A percentile compares a stretch with the other conserved stretches of the same genome.
phyloP scores from a whole-genome alignment of 2,797 vertebrate genomes.

The Acanthurus tractus region DNA sequence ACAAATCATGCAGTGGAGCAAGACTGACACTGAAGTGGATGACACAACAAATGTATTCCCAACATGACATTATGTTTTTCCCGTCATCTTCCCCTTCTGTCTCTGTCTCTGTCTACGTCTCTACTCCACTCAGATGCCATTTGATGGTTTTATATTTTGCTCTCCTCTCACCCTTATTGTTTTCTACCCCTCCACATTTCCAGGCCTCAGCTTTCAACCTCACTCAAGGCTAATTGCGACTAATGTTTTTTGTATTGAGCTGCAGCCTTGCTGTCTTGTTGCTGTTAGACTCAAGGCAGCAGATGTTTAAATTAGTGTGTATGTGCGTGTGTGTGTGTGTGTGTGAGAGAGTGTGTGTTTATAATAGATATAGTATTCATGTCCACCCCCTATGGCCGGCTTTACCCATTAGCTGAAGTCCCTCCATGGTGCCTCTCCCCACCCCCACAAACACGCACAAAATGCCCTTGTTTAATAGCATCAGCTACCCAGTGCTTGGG shows the following conservation, averaged over 20 bases:
- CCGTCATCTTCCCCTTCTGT: slow-evolving; percentile 18
- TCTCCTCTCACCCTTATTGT: slow-evolving; percentile 13
- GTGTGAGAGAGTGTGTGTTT: slow-evolving; percentile 35
- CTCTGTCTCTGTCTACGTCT: slow-evolving; percentile 9
- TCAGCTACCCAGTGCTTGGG: background rate
- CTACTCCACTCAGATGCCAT: slow-evolving; percentile 16
- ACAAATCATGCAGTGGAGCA: slow-evolving; percentile 9
- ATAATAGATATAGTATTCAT: slow-evolving; percentile 54
- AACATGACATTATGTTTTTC: slow-evolving; percentile 30
- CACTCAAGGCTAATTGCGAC: slow-evolving; percentile 65
- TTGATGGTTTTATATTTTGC: slow-evolving; percentile 22
- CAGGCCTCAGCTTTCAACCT: slow-evolving; percentile 40
- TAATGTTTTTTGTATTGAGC: slow-evolving; percentile 79
- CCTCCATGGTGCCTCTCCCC: slow-evolving; percentile 51
- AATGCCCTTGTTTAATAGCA: slow-evolving; percentile 28
- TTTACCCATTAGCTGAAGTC: slow-evolving; percentile 63
- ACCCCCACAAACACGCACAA: slow-evolving; percentile 41
- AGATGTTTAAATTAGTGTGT: slow-evolving; percentile 53
- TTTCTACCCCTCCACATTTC: slow-evolving; percentile 28
- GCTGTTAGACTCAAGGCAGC: slow-evolving; percentile 49
- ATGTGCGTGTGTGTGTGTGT: slow-evolving; percentile 37
- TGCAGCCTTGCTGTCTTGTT: slow-evolving; percentile 46
- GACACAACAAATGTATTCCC: slow-evolving; percentile 24
- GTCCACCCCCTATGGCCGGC: slow-evolving; percentile 54
- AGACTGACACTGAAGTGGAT: slow-evolving; percentile 14